Evolutionary conservation across 64 coral and sea anemone genomes (phyloP).

Genomic region (Exaiptasia diaphana): DNA sequence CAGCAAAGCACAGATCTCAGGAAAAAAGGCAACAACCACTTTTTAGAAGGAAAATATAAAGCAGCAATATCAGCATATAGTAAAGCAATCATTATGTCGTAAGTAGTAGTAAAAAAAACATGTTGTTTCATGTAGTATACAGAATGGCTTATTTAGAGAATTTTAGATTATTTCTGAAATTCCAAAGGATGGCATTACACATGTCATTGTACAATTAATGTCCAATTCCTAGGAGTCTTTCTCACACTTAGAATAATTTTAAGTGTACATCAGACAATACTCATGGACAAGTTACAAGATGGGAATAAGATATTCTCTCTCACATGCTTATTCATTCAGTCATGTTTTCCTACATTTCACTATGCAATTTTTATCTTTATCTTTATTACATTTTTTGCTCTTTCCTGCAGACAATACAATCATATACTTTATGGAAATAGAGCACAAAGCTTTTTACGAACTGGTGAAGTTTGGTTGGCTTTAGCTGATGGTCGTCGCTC

Average conservation of each 20-base stretch:
- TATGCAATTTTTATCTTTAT: too few species aligned
- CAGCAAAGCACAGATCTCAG: constrained; percentile 50
- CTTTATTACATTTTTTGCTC: too few species aligned
- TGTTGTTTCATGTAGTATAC: not conserved
- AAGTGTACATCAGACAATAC: too few species aligned
- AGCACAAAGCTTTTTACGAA: constrained; percentile 86
- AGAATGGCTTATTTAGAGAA: not conserved
- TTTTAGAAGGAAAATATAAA: constrained; percentile 57
- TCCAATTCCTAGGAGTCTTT: too few species aligned
- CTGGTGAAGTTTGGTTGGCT: constrained; percentile 63
- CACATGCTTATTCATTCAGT: too few species aligned
- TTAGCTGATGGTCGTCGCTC: constrained; percentile 81
- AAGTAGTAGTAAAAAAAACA: not conserved
- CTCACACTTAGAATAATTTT: too few species aligned
- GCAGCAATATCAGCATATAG: constrained; percentile 81
- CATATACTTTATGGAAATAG: constrained; percentile 90
- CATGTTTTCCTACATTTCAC: too few species aligned
- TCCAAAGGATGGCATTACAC: too few species aligned
- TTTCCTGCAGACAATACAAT: constrained; percentile 74
- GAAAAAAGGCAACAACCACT: constrained; percentile 67
- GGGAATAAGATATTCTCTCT: too few species aligned
- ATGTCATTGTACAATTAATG: too few species aligned
- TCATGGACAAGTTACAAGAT: too few species aligned
- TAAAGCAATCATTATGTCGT: constrained; percentile 65
- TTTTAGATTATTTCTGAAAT: too few species aligned